Evolutionary conservation across 2,888 invertebrate genomes (phyloP).

Genomic region (Thymelicus lineola): DNA sequence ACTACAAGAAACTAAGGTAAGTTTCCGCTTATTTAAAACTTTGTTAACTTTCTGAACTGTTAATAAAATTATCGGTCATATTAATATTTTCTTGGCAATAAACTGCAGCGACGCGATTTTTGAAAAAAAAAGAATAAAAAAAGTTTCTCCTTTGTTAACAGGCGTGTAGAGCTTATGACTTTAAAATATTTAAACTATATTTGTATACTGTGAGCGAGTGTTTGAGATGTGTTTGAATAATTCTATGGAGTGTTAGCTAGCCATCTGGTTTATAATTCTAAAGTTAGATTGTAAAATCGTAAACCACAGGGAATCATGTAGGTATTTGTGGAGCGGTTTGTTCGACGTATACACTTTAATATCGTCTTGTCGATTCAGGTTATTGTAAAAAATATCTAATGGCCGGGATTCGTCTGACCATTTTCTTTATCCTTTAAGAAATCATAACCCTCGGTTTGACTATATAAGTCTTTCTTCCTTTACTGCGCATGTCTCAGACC

Average conservation of each 20-base stretch:
- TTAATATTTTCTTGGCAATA: background rate
- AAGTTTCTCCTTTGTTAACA: conserved; percentile 22
- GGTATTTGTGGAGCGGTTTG: conserved; percentile 65
- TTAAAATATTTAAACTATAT: conserved; percentile 39
- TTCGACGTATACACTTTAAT: conserved; percentile 50
- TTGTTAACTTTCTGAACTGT: conserved; percentile 20
- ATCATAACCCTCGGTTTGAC: conserved; percentile 39
- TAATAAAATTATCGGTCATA: background rate
- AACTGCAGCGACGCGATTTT: conserved; percentile 45
- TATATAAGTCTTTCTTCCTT: conserved; percentile 55
- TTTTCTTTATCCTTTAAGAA: conserved; percentile 9
- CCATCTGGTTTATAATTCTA: conserved; percentile 84
- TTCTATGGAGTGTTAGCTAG: conserved; percentile 77
- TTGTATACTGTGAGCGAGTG: conserved; percentile 46
- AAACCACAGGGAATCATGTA: conserved; percentile 77
- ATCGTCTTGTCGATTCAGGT: conserved; percentile 11
- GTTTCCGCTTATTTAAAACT: conserved; percentile 42
- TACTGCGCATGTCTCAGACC: conserved; percentile 70
- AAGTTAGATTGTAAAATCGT: conserved; percentile 84
- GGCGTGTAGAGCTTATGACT: background rate
- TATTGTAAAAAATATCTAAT: conserved; percentile 1
- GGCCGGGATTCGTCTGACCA: background rate
- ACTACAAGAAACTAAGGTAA: conserved; percentile 52
- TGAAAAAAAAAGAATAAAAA: background rate
- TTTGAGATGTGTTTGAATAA: conserved; percentile 63